Evolutionary conservation across 2,113 vertebrate genomes (phyloP).

Genomic region (Mastomys coucha): DNA sequence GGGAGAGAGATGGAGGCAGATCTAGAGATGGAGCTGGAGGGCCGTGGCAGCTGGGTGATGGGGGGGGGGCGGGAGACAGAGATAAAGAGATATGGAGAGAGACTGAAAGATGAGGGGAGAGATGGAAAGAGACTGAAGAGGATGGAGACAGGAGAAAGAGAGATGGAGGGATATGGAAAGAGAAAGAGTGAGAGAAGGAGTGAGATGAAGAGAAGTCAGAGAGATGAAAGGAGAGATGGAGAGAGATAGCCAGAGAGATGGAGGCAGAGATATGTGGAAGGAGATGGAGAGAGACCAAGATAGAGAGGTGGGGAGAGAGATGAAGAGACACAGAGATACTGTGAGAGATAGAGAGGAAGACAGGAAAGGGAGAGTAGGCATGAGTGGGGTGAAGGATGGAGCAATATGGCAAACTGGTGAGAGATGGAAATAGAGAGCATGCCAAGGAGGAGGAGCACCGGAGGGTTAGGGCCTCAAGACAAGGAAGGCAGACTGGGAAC

Average conservation of each 20-base stretch:
- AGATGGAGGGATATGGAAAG: neutral
- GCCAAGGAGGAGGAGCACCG: rapidly evolving
- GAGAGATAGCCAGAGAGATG: neutral
- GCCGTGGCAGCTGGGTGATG: neutral
- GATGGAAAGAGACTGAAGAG: neutral
- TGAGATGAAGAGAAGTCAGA: neutral
- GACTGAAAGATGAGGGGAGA: slow-evolving; percentile 4
- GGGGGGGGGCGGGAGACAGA: neutral
- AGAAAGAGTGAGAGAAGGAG: slow-evolving; percentile 8
- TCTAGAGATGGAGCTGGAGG: slow-evolving; percentile 54
- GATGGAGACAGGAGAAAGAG: neutral
- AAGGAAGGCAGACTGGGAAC: neutral
- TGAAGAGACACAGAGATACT: slow-evolving; percentile 12
- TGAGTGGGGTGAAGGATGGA: neutral
- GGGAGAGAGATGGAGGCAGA: slow-evolving; percentile 72
- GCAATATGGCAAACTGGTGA: neutral
- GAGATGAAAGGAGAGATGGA: neutral
- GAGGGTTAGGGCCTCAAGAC: neutral
- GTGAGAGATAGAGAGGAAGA: neutral
- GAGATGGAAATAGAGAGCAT: neutral
- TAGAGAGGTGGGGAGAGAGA: slow-evolving; percentile 30
- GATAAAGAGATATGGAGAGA: slow-evolving; percentile 45
- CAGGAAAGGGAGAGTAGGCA: neutral
- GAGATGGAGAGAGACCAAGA: slow-evolving; percentile 25
- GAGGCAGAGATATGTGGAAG: slow-evolving; percentile 45